These are phyloP conservation scores for Drosophila ochracea DNA, from an alignment of 2,888 invertebrate species.

Conservation along the genomic window DNA sequence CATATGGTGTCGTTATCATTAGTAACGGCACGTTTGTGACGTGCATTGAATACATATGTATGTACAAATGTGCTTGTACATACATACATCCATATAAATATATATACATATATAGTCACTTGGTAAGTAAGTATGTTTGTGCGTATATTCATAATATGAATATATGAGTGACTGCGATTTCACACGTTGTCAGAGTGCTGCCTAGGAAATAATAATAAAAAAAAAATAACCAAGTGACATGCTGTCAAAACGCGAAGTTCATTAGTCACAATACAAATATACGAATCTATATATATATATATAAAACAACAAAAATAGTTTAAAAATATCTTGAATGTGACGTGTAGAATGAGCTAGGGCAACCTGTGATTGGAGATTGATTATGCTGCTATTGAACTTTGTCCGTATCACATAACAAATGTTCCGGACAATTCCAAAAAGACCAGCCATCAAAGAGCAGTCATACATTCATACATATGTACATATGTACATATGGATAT, in stretches of 20 bases:
- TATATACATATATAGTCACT: neutral
- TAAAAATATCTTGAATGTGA: slow-evolving; percentile 38
- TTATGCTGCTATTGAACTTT: slow-evolving; percentile 57
- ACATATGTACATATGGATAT: neutral
- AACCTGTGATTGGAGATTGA: slow-evolving; percentile 47
- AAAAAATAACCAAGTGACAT: slow-evolving; percentile 59
- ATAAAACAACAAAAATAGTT: slow-evolving; percentile 1
- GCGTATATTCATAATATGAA: slow-evolving; percentile 2
- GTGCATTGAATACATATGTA: slow-evolving; percentile 7
- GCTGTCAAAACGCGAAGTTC: slow-evolving; percentile 66
- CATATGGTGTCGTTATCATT: slow-evolving; percentile 72
- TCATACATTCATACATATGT: slow-evolving; percentile 25
- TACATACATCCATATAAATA: neutral
- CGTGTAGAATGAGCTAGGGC: slow-evolving; percentile 17
- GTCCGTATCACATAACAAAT: slow-evolving; percentile 26
- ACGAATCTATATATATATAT: slow-evolving; percentile 29
- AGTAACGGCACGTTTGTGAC: slow-evolving; percentile 65
- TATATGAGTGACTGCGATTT: too few species aligned
- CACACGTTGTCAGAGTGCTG: slow-evolving; percentile 64
- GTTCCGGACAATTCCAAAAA: slow-evolving; percentile 10
- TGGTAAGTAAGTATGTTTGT: slow-evolving; percentile 1
- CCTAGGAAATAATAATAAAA: slow-evolving; percentile 2
- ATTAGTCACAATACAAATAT: slow-evolving; percentile 68
- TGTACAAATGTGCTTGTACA: neutral
- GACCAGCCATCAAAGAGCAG: slow-evolving; percentile 47